Conservation (phyloP, 1,140 invertebrate species). For the Anastrepha ludens region DNA sequence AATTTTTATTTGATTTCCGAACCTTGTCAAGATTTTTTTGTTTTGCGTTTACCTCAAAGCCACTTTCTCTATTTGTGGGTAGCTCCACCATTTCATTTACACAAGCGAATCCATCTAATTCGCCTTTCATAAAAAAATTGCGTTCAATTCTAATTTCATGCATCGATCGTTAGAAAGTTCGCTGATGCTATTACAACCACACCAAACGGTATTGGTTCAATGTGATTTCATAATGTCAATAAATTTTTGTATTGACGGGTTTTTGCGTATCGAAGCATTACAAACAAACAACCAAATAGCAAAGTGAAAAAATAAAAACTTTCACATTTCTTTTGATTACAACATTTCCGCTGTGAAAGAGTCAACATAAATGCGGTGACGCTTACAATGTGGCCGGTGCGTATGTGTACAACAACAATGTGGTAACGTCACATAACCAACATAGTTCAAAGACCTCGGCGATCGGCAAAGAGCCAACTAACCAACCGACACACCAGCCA, state of each 20-base stretch:
- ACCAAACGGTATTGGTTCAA: not conserved
- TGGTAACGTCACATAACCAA: conserved; percentile 41
- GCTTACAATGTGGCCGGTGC: not conserved
- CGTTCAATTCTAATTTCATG: too few species aligned
- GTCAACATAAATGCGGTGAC: not conserved
- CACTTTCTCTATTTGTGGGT: too few species aligned
- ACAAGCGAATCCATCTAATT: too few species aligned
- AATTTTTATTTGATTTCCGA: too few species aligned
- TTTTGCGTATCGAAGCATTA: too few species aligned
- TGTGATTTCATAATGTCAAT: conserved; percentile 11
- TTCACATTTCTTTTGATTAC: conserved; percentile 46
- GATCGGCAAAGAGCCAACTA: conserved; percentile 9
- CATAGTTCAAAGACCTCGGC: conserved; percentile 23
- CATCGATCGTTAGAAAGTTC: too few species aligned
- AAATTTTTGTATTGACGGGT: not conserved
- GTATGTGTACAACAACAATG: conserved; percentile 22
- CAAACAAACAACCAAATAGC: not conserved
- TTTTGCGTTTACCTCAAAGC: too few species aligned
- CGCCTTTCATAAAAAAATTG: too few species aligned
- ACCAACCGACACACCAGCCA: conserved; percentile 5
- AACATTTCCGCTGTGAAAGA: conserved; percentile 37
- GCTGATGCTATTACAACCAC: too few species aligned
- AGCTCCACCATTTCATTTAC: too few species aligned
- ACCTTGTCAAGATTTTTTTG: too few species aligned
- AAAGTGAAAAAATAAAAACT: conserved; percentile 18